Evolutionary conservation across 2,888 invertebrate species (phyloP).

Genomic region (Ferdinandea cuprea): DNA sequence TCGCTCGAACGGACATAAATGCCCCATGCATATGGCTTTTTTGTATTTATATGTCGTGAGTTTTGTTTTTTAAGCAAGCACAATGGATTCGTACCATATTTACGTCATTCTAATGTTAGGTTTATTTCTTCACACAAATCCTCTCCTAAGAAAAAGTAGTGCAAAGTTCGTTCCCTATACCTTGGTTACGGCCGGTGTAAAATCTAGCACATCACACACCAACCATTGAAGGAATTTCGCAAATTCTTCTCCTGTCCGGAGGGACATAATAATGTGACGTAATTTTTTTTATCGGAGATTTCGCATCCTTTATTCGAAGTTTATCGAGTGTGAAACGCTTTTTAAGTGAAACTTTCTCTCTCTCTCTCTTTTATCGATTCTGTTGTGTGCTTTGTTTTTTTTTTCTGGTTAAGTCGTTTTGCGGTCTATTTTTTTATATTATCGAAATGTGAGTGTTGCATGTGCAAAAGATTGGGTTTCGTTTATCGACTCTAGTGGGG

Average conservation of each 20-base stretch:
- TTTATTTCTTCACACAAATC: background rate
- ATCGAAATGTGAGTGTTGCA: constrained; percentile 2
- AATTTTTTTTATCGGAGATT: constrained; percentile 68
- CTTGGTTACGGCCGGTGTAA: constrained; percentile 8
- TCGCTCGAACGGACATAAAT: constrained; percentile 61
- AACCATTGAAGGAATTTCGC: constrained; percentile 26
- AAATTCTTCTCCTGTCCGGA: background rate
- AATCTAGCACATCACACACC: too few species aligned
- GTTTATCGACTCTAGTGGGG: too few species aligned
- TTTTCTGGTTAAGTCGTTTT: background rate
- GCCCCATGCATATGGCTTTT: constrained; percentile 40
- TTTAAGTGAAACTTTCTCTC: constrained; percentile 53
- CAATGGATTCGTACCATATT: constrained; percentile 35
- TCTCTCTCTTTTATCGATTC: constrained; percentile 28
- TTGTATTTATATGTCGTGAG: constrained; percentile 44
- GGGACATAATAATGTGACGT: constrained; percentile 53
- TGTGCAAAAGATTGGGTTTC: constrained; percentile 4
- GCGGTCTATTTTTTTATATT: constrained; percentile 12
- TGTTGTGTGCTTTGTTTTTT: constrained; percentile 20
- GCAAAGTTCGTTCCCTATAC: constrained; percentile 42
- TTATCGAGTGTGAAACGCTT: constrained; percentile 71
- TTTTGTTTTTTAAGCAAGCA: constrained; percentile 59
- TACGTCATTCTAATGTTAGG: background rate
- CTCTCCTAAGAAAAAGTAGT: constrained; percentile 2
- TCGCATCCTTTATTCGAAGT: constrained; percentile 65